Conservation (phyloP, 1,140 invertebrate genomes). For the Drosophila kanapiae region DNA sequence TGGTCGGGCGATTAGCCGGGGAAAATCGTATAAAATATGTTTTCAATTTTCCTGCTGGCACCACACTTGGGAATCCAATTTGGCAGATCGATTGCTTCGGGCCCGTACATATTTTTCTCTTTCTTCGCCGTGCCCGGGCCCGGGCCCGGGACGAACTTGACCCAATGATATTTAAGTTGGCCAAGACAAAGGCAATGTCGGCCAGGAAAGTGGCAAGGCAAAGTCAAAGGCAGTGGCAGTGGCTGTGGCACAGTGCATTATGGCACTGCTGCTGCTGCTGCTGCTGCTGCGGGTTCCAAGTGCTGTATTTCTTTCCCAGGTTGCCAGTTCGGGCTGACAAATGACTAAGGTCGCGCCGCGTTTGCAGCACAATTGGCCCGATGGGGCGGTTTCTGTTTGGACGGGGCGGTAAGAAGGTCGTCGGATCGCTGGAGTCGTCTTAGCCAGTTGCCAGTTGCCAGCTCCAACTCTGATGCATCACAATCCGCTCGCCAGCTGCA, state of each 20-base stretch:
- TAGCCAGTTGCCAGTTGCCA: constrained; percentile 22
- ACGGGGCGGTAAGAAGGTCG: constrained; percentile 79
- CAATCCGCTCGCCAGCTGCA: constrained; percentile 30
- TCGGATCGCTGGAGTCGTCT: constrained; percentile 53
- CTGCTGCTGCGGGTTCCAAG: constrained; percentile 6
- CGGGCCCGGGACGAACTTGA: constrained; percentile 65
- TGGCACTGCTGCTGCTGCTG: constrained; percentile 23
- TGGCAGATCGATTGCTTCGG: constrained; percentile 64
- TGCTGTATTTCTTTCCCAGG: constrained; percentile 40
- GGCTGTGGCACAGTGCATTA: constrained; percentile 46
- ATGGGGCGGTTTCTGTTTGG: constrained; percentile 73
- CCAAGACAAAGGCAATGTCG: constrained; percentile 37
- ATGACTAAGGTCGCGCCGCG: constrained; percentile 75
- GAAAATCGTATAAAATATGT: constrained; percentile 66
- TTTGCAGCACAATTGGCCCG: constrained; percentile 62
- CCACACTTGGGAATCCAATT: constrained; percentile 43
- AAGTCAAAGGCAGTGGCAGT: constrained; percentile 34
- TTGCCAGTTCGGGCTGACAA: constrained; percentile 72
- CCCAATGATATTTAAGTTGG: constrained; percentile 83
- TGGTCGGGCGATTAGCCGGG: constrained; percentile 36
- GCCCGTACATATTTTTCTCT: constrained; percentile 22
- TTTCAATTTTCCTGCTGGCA: constrained; percentile 61
- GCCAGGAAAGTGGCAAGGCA: constrained; percentile 66
- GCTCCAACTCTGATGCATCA: constrained; percentile 48
- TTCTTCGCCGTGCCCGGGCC: constrained; percentile 12